These are phyloP conservation scores for Machimus atricapillus DNA, from an alignment of 2,888 invertebrate genomes.

Conservation along the genomic window DNA sequence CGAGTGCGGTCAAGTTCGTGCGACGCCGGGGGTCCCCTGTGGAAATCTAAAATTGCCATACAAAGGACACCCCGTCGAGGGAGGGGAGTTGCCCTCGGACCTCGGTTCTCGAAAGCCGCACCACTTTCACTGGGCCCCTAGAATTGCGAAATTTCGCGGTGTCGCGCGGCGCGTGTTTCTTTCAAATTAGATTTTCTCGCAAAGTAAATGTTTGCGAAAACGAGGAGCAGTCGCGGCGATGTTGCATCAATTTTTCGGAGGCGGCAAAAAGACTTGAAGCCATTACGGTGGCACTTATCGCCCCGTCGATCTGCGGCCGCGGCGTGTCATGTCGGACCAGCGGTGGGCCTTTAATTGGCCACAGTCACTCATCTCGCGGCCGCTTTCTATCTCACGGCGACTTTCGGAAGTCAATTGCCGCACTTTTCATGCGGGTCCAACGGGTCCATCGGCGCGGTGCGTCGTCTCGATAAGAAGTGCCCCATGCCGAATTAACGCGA, in stretches of 20 bases:
- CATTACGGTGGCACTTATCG: not conserved
- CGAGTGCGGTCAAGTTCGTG: not conserved
- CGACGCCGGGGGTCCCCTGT: not conserved
- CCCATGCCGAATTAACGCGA: not conserved
- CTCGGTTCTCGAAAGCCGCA: not conserved
- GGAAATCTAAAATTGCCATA: not conserved
- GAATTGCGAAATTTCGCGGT: not conserved
- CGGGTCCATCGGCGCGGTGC: not conserved
- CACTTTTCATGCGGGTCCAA: not conserved
- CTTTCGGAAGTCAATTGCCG: not conserved
- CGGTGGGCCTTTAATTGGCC: not conserved
- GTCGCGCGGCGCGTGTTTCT: not conserved
- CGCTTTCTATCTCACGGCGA: not conserved
- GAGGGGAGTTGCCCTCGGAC: not conserved
- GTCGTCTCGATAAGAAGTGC: not conserved
- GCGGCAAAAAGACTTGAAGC: not conserved
- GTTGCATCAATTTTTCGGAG: not conserved
- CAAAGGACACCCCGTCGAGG: not conserved
- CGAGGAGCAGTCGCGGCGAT: not conserved
- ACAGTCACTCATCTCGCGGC: not conserved
- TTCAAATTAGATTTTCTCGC: not conserved
- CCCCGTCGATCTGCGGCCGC: not conserved
- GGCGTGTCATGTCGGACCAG: not conserved
- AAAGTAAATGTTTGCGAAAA: not conserved
- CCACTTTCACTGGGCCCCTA: not conserved